A percentile compares a stretch with the other conserved stretches of the same genome.
phyloP scores from a whole-genome alignment of 2,888 invertebrate species.

The Drosophila hamatofila region DNA sequence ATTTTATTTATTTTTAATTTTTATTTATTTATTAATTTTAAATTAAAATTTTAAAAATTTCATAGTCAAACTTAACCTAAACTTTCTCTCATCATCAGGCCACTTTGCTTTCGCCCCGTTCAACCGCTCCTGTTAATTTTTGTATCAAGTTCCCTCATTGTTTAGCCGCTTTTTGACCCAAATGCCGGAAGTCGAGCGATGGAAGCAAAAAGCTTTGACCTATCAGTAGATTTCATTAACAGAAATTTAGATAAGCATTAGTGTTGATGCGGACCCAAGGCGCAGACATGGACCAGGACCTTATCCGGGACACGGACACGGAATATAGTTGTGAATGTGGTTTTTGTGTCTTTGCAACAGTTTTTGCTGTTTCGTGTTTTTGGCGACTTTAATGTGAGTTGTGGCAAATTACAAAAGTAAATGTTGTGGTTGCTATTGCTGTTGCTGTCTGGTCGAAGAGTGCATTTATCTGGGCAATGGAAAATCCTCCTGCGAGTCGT shows the following conservation, averaged over 20 bases:
- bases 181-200: slow-evolving; percentile 51
- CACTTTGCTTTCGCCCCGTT: background rate
- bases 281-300: slow-evolving; percentile 5
- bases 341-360: background rate
- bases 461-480: slow-evolving; percentile 38
- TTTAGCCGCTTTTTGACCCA: slow-evolving; percentile 47
- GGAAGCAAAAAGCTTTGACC: slow-evolving; percentile 57
- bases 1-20: no score
- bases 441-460: slow-evolving; percentile 24
- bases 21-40: no score
- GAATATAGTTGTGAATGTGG: slow-evolving; percentile 10
- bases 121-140: slow-evolving; percentile 36
- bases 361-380: slow-evolving; percentile 1
- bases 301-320: background rate
- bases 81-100: background rate
- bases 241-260: slow-evolving; percentile 75
- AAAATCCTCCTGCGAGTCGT: slow-evolving; percentile 67
- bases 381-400: slow-evolving; percentile 45
- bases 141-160: slow-evolving; percentile 22
- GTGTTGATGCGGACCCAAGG: slow-evolving; percentile 73
- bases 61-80: no score
- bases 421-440: background rate
- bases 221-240: slow-evolving; percentile 70
- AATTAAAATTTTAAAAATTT: no score
- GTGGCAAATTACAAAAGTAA: slow-evolving; percentile 17